A percentile compares a stretch with the other conserved stretches of the same genome.
Evolutionary conservation across 2,888 invertebrate species (phyloP).

Genomic region (Ophion slaviceki): DNA sequence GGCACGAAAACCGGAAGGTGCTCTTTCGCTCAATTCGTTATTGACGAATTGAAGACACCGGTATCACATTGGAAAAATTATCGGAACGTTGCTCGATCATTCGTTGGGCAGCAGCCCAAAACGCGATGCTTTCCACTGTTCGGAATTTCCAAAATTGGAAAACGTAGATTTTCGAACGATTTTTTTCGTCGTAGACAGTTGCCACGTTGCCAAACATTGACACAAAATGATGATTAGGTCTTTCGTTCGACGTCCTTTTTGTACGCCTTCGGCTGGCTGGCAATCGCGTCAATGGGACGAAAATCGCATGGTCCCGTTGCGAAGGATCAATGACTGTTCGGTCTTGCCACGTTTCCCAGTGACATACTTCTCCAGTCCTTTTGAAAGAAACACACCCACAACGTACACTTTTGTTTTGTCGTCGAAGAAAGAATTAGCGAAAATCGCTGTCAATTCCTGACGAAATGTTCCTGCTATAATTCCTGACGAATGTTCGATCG

Average conservation of each 20-base stretch:
- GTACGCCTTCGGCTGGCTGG: not conserved
- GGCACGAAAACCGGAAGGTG: no score
- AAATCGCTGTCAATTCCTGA: not conserved
- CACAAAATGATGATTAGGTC: not conserved
- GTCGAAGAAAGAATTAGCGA: not conserved
- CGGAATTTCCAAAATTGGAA: not conserved
- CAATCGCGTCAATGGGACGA: not conserved
- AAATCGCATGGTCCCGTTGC: not conserved
- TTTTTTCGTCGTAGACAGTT: not conserved
- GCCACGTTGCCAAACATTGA: not conserved
- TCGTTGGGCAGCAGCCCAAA: not conserved
- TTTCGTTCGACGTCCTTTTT: not conserved
- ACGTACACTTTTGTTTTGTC: not conserved
- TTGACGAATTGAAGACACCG: not conserved
- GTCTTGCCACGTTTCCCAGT: not conserved
- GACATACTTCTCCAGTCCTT: not conserved
- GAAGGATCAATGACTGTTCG: no score
- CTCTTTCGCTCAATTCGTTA: no score
- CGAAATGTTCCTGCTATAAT: not conserved
- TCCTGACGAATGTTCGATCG: slow-evolving; percentile 30
- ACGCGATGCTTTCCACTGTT: not conserved
- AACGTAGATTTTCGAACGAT: not conserved
- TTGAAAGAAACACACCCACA: not conserved
- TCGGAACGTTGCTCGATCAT: no score
- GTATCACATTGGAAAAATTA: not conserved